Evolutionary conservation across 2,888 invertebrate species (phyloP).

Genomic region (Patella depressa): DNA sequence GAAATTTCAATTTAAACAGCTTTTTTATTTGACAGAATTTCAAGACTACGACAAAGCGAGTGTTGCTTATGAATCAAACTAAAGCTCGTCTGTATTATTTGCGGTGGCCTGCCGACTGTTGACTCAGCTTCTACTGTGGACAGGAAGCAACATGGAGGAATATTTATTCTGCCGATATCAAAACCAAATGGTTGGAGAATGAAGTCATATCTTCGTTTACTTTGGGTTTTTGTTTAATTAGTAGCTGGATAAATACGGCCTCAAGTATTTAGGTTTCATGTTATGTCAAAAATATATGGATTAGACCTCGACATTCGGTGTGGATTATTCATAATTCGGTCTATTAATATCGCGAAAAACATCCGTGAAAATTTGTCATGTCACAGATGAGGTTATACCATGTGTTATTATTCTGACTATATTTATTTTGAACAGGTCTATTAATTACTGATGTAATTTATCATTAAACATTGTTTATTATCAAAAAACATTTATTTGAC

Average conservation of each 20-base stretch:
- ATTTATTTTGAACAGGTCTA: no score
- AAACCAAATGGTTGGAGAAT: constrained; percentile 7
- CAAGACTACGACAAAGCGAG: no score
- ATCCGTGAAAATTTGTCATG: no score
- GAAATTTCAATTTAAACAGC: no score
- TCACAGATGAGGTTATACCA: no score
- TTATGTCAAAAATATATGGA: constrained; percentile 11
- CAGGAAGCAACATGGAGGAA: constrained; percentile 2
- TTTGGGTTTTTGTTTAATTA: constrained; percentile 10
- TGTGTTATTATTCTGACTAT: no score
- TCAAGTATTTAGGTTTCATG: constrained; percentile 9
- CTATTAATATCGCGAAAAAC: background rate
- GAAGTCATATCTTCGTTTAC: constrained; percentile 3
- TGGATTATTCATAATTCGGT: background rate
- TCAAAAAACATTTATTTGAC: no score
- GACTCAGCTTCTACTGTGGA: constrained; percentile 10
- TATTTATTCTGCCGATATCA: constrained; percentile 9
- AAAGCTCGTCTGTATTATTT: background rate
- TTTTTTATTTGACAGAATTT: no score
- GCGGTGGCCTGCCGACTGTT: background rate
- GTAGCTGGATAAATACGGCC: constrained; percentile 9
- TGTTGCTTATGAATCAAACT: no score
- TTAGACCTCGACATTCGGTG: background rate
- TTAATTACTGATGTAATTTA: no score
- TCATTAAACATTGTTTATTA: no score